Conservation (phyloP, 1,140 invertebrate species). For the Sitobion miscanthi region DNA sequence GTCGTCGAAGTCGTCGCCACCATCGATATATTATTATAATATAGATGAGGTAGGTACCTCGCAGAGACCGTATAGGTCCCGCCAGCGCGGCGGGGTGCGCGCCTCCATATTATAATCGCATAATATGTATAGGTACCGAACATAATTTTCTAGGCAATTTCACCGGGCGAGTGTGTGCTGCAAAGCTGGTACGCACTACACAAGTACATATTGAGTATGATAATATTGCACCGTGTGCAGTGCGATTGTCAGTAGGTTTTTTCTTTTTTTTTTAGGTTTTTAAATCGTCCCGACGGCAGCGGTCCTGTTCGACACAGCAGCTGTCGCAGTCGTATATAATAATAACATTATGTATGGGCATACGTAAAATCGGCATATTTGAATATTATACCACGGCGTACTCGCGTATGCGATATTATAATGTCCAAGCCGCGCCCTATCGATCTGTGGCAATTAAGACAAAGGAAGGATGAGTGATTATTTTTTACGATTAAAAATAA, state of each 20-base stretch:
- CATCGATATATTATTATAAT: neutral
- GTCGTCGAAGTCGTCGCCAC: neutral
- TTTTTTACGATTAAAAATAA: conserved; percentile 25
- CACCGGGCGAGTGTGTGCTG: neutral
- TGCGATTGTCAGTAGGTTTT: neutral
- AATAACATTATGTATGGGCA: too few relatives aligned
- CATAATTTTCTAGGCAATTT: conserved; percentile 53
- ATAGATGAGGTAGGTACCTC: too few relatives aligned
- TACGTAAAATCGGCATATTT: conserved; percentile 16
- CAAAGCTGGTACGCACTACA: neutral
- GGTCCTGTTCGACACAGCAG: neutral
- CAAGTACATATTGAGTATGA: neutral
- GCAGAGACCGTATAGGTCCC: neutral
- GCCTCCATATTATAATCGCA: neutral
- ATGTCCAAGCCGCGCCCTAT: neutral
- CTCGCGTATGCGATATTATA: neutral
- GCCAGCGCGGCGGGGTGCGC: neutral
- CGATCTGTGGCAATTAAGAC: conserved; percentile 20
- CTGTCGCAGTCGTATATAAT: neutral
- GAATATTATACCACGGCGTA: neutral
- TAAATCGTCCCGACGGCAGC: neutral
- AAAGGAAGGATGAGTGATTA: neutral
- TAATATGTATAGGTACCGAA: neutral
- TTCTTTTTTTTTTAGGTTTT: neutral
- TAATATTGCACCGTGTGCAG: neutral